A percentile compares a stretch with the other conserved stretches of the same genome.
phyloP scores from a whole-genome alignment of 2,888 invertebrate species.

The Brachyptera risi region DNA sequence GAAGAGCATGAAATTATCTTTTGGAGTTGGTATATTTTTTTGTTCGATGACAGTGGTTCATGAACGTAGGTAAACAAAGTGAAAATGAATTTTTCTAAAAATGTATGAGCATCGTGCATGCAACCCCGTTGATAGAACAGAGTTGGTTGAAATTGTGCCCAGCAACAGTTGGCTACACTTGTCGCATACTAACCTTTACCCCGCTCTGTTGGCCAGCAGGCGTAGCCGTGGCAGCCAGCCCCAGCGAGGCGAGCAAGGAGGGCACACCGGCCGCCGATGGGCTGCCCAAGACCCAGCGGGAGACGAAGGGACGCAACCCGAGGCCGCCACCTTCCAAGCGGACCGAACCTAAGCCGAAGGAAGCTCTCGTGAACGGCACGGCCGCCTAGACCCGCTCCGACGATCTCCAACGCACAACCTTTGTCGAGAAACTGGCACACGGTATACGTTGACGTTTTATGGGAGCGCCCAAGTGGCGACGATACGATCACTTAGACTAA shows the following conservation, averaged over 20 bases:
- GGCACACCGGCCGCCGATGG: conserved; percentile 39
- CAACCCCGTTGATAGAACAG: no score
- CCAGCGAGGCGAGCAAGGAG: conserved; percentile 42
- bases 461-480: neutral
- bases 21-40: no score
- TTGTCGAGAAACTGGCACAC: conserved; percentile 40
- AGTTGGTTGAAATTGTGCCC: no score
- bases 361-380: conserved; percentile 64
- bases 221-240: conserved; percentile 37
- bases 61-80: no score
- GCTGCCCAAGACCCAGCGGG: conserved; percentile 43
- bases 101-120: no score
- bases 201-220: conserved; percentile 13
- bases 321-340: conserved; percentile 37
- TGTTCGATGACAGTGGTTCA: no score
- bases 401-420: conserved; percentile 36
- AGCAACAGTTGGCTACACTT: no score
- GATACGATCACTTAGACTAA: conserved; percentile 2
- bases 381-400: conserved; percentile 43
- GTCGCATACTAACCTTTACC: no score
- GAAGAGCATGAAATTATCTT: no score
- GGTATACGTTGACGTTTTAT: conserved; percentile 19
- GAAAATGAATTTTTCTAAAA: no score
- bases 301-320: conserved; percentile 40
- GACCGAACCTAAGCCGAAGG: conserved; percentile 54